Base-by-base conservation (phyloP, 2,113 vertebrate species). In the Cheirogaleus medius region DNA sequence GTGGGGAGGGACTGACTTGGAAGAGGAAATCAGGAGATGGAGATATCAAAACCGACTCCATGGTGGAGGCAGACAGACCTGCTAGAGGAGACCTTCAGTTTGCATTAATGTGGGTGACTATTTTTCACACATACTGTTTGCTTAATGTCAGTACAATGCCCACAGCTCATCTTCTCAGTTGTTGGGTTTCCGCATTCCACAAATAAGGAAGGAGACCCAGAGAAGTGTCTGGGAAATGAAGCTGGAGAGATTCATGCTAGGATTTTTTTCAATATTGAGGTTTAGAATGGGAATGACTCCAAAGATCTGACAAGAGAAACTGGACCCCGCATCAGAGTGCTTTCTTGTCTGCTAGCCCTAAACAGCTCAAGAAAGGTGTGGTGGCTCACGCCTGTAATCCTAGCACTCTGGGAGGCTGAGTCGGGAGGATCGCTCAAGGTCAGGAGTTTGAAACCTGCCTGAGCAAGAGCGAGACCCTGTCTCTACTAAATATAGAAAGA, bases 121-220 rank as follows among this genome's bases (percentile, higher is more conserved):
- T 20, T 15, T 78, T 80, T n/a, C 56, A 47, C 34, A 42, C 17
- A 20, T 23, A 8, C 13, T 8, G 23, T 2, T 44, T 76, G 66
- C 78, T 52, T n/a, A 11, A 17, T 32, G 42, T 56, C 60, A 20
- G n/a, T 34, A 3, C n/a, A 54, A 9, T 20, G 49, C 42, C 63
- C n/a, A 23, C 39, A 58, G n/a, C 42, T 82, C 18, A 25, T 23
- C 56, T 83, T 82, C 68, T 87, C 58, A 44, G 60, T 58, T n/a
- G 54, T 25, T 89, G 66, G 39, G 29, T 54, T 88, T 97, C 39
- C 0, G 1, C 1, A 2, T 34, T 44, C 21, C 37, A 80, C 23
- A 68, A 49, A 54, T 63, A 56, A 83, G 83, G 83, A 93, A 97
- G 84, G 8, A 49, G 47, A 34, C 17, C 69, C 47, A 76, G 85